A percentile compares a stretch with the other conserved stretches of the same genome.
Evolutionary conservation across 2,888 invertebrate species (phyloP).

Genomic region (Chrysopilus asiliformis): DNA sequence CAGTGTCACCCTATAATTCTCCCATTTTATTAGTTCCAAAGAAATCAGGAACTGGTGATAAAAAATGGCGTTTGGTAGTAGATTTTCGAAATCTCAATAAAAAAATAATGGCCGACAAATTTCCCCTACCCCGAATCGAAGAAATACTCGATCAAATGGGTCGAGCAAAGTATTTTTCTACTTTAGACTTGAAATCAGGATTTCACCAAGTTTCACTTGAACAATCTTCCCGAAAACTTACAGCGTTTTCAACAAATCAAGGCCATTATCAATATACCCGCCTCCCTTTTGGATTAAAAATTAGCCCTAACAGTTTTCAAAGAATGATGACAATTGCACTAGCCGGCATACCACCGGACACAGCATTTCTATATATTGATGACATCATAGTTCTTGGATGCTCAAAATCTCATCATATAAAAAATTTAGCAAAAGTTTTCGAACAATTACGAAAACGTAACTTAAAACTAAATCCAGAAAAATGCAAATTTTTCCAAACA

Average conservation of each 20-base stretch:
- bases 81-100: conserved; percentile 9
- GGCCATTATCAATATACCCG: conserved; percentile 17
- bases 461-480: conserved; percentile 12
- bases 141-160: conserved; percentile 3
- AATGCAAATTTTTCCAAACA: conserved; percentile 10
- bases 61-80: conserved; percentile 8
- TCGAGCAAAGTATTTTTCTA: conserved; percentile 16
- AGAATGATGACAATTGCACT: conserved; percentile 20
- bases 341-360: conserved; percentile 14
- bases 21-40: conserved; percentile 10
- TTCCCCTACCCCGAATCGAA: conserved; percentile 2
- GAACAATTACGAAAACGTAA: conserved; percentile 5
- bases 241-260: conserved; percentile 5
- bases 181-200: conserved; percentile 18
- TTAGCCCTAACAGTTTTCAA: conserved; percentile 16
- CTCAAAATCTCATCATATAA: conserved; percentile 10
- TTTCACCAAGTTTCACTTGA: conserved; percentile 5
- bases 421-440: conserved; percentile 6
- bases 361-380: conserved; percentile 18
- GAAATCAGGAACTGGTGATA: conserved; percentile 6
- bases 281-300: conserved; percentile 19
- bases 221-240: conserved; percentile 4
- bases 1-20: conserved; percentile 6
- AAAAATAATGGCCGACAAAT: conserved; percentile 5
- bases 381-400: conserved; percentile 18